Evolutionary conservation across 2,797 vertebrate genomes (phyloP), one percentile per base, ranked within the genome.

Genomic region (Botia almorhae): DNA sequence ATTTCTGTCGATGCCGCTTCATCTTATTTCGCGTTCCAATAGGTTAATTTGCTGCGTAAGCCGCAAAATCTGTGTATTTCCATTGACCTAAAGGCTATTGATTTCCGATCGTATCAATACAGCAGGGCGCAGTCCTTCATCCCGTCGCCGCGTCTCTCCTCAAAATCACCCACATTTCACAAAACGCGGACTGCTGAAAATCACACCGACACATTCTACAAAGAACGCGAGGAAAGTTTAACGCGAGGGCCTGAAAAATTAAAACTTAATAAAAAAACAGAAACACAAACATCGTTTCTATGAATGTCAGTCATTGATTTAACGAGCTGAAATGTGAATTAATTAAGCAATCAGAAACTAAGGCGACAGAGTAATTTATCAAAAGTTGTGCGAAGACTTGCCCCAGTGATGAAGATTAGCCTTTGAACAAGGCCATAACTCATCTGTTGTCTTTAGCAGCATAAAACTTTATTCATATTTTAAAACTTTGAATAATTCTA

Each of bases 31-130:
- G 74, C 64, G 46, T 83, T 84, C 67, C 43, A 78, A 46, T 60
- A 69, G 76, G n/a, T 67, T 76, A 2, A 55, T 74, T 81, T 73
- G 69, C 80, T 19, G 26, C 61, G 71, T 39, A 55, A 78, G 71
- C 72, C 76, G 70, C 68, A 23, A 82, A 78, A 82, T 82, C 79
- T 74, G 82, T 74, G 74, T 58, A 61, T 86, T 80, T 85, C 39
- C 69, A 86, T 82, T 74, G 85, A 85, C 56, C 78, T 77, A 80
- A 80, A 85, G 56, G 64, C 26, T 83, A 90, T 89, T 70, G 89
- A 90, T 89, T 83, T 78, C 82, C 87, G 71, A 88, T 90, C 68
- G 48, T 81, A 87, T 87, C 82, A 81, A 89, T 81, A 82, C 60
- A 60, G 61, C 72, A 80, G 69, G 60, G 39, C 55, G 48, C 39